Evolutionary conservation across 2,888 invertebrate species (phyloP).

Genomic region (Antheraea assamensis): DNA sequence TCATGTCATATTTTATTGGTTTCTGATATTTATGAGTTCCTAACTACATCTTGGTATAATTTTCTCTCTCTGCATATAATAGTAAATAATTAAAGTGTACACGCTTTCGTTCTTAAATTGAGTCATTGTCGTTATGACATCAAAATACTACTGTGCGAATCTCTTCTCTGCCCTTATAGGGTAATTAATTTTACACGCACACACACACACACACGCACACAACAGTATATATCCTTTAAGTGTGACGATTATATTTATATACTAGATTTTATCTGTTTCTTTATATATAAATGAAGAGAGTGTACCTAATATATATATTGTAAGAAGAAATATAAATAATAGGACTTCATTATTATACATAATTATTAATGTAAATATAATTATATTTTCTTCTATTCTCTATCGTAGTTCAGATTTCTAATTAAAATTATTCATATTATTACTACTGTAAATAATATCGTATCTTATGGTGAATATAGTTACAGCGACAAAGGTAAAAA

Average conservation of each 20-base stretch:
- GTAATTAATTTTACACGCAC: slow-evolving; percentile 45
- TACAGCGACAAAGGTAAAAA: too few relatives aligned
- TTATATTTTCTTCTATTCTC: background rate
- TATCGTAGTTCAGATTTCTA: background rate
- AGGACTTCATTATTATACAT: too few relatives aligned
- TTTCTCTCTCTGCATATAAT: background rate
- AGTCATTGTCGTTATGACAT: slow-evolving; percentile 32
- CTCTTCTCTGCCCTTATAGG: slow-evolving; percentile 45
- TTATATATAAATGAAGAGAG: background rate
- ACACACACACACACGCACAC: slow-evolving; percentile 23
- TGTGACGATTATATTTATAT: background rate
- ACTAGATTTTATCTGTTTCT: background rate
- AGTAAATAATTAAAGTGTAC: slow-evolving; percentile 1
- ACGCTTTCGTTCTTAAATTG: slow-evolving; percentile 32
- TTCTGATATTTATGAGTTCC: too few relatives aligned
- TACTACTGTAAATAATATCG: background rate
- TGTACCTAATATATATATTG: background rate
- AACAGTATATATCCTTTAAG: too few relatives aligned
- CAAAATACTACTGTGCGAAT: slow-evolving; percentile 45
- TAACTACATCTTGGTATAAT: too few relatives aligned
- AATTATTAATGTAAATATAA: too few relatives aligned
- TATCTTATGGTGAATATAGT: too few relatives aligned
- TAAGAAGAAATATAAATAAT: background rate
- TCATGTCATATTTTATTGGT: too few relatives aligned
- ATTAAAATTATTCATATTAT: background rate